These are phyloP conservation scores for Labroides dimidiatus DNA, from an alignment of 2,797 vertebrate genomes.

Conservation along the genomic window DNA sequence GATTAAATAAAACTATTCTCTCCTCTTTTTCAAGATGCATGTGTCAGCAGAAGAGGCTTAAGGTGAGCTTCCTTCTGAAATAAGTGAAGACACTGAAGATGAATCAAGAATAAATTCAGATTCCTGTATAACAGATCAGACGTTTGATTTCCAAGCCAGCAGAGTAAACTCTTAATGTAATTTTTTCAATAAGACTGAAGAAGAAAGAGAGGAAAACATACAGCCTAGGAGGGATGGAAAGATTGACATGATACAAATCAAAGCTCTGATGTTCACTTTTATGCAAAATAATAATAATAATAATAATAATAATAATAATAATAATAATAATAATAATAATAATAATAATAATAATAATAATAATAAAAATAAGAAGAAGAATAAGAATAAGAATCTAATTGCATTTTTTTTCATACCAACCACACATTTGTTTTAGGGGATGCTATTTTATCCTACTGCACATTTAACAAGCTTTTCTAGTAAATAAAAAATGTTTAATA, in stretches of 20 bases:
- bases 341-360: no score
- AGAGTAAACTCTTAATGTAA: neutral
- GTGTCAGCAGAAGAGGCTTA: conserved; percentile 12
- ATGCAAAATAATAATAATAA: no score
- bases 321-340: no score
- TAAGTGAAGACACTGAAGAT: conserved; percentile 2
- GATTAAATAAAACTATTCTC: conserved; percentile 35
- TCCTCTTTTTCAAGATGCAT: conserved; percentile 9
- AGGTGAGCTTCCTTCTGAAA: neutral
- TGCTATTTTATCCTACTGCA: neutral
- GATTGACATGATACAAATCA: conserved; percentile 1
- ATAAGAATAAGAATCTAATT: no score
- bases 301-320: no score
- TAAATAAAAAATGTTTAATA: neutral
- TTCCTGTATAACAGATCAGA: conserved; percentile 1
- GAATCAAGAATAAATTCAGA: conserved; percentile 34
- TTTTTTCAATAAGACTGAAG: neutral
- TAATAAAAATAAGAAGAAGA: no score
- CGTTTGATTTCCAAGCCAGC: neutral
- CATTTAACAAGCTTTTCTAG: neutral
- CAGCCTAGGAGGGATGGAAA: neutral
- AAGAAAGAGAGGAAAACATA: neutral
- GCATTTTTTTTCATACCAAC: no score
- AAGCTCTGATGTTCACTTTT: neutral
- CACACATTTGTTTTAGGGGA: no score